phyloP scores from a whole-genome alignment of 2,888 invertebrate species.

The Agonopterix alstromeriana region DNA sequence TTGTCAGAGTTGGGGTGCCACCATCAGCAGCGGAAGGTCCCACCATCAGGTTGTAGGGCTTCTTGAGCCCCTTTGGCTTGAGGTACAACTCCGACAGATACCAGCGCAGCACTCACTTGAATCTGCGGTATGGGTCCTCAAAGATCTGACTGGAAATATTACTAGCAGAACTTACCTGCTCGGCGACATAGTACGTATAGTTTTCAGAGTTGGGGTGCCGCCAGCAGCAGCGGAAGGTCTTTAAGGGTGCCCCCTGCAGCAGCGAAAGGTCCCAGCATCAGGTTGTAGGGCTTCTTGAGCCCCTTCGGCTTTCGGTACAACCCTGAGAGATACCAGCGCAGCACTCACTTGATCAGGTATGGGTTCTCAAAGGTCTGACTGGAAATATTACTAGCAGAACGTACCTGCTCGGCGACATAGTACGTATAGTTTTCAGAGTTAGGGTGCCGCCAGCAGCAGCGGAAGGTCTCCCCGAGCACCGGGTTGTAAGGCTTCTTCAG shows the following conservation, averaged over 20 bases:
- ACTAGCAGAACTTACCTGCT: slow-evolving; percentile 80
- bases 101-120: slow-evolving; percentile 93
- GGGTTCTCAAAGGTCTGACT: slow-evolving; percentile 93
- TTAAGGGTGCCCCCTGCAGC: slow-evolving; percentile 94
- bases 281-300: slow-evolving; percentile 97
- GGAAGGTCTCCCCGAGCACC: slow-evolving; percentile 93
- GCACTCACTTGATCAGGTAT: slow-evolving; percentile 91
- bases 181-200: slow-evolving; percentile 93
- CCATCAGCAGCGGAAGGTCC: slow-evolving; percentile 95
- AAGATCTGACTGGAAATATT: slow-evolving; percentile 81
- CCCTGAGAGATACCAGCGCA: slow-evolving; percentile 94
- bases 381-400: slow-evolving; percentile 16
- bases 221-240: slow-evolving; percentile 95
- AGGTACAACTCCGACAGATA: slow-evolving; percentile 94
- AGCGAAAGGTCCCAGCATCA: slow-evolving; percentile 94
- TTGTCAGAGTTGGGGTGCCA: slow-evolving; percentile 84
- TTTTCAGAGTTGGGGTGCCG: slow-evolving; percentile 84
- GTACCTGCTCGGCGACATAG: slow-evolving; percentile 94
- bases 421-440: slow-evolving; percentile 88
- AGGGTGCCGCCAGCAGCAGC: slow-evolving; percentile 93
- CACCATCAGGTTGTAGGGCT: slow-evolving; percentile 98
- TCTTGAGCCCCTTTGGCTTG: slow-evolving; percentile 96
- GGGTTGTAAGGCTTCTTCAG: slow-evolving; percentile 98
- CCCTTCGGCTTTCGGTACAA: slow-evolving; percentile 96
- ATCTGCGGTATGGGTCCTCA: slow-evolving; percentile 93